Conservation (phyloP, 2,797 vertebrate genomes). For the Arrhamphus sclerolepis region DNA sequence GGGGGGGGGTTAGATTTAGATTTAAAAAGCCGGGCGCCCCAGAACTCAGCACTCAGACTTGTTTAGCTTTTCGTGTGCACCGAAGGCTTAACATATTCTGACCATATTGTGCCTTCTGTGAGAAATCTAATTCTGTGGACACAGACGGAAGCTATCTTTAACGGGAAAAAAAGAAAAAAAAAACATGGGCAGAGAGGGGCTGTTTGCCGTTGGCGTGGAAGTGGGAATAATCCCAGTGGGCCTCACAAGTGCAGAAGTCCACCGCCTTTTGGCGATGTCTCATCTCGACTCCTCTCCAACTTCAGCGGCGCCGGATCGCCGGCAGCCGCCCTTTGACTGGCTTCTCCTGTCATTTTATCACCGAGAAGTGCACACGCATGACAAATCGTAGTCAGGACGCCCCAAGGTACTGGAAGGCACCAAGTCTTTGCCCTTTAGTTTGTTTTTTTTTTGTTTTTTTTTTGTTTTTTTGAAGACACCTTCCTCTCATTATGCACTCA, state of each 20-base stretch:
- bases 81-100: slow-evolving; percentile 77
- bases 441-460: slow-evolving; percentile 51
- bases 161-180: slow-evolving; percentile 40
- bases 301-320: slow-evolving; percentile 78
- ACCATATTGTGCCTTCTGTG: slow-evolving; percentile 76
- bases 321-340: slow-evolving; percentile 86
- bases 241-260: slow-evolving; percentile 79
- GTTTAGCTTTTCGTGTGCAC: slow-evolving; percentile 62
- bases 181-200: slow-evolving; percentile 53
- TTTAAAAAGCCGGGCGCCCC: not conserved
- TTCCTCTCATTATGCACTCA: slow-evolving; percentile 87
- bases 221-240: slow-evolving; percentile 81
- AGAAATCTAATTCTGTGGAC: slow-evolving; percentile 66
- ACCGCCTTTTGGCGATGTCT: slow-evolving; percentile 87
- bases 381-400: slow-evolving; percentile 90
- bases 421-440: slow-evolving; percentile 82
- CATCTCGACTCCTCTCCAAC: slow-evolving; percentile 80
- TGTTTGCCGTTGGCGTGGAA: slow-evolving; percentile 79
- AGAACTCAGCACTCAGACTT: slow-evolving; percentile 47
- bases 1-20: not conserved
- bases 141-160: slow-evolving; percentile 73
- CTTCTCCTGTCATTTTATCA: slow-evolving; percentile 89
- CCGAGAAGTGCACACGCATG: slow-evolving; percentile 94
- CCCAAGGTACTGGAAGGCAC: slow-evolving; percentile 85
- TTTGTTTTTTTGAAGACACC: slow-evolving; percentile 82